These are phyloP conservation scores for Camponotus floridanus DNA, from an alignment of 1,140 invertebrate genomes.

Conservation along the genomic window DNA sequence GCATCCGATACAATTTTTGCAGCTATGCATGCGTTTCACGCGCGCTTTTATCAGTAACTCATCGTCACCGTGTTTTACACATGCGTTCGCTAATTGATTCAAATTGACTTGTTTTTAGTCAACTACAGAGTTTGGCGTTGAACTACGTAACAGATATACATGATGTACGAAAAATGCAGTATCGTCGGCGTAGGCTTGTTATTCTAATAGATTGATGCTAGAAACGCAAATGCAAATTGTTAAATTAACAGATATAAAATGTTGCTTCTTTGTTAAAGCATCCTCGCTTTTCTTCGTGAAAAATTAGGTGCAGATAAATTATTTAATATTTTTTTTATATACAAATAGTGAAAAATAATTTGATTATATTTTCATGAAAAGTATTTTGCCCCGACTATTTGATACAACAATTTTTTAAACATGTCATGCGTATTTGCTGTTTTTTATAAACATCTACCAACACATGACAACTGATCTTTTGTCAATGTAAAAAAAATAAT, in stretches of 20 bases:
- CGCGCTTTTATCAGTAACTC: constrained; percentile 58
- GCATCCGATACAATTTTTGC: constrained; percentile 42
- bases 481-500: background rate
- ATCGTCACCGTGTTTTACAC: constrained; percentile 62
- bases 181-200: constrained; percentile 36
- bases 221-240: constrained; percentile 5
- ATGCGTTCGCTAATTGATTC: constrained; percentile 62
- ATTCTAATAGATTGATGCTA: constrained; percentile 50
- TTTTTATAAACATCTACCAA: background rate
- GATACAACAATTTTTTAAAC: background rate
- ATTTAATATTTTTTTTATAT: background rate
- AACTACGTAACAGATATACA: constrained; percentile 16
- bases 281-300: constrained; percentile 10
- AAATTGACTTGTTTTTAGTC: constrained; percentile 58
- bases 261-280: constrained; percentile 26
- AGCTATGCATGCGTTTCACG: constrained; percentile 12
- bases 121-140: constrained; percentile 20
- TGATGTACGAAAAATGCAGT: constrained; percentile 11
- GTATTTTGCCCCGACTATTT: background rate
- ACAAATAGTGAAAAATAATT: constrained; percentile 24
- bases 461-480: background rate
- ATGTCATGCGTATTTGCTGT: background rate
- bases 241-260: constrained; percentile 49
- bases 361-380: background rate
- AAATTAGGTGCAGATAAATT: constrained; percentile 27